These are phyloP conservation scores for Nebria ingens DNA, from an alignment of 1,140 invertebrate species.

Conservation along the genomic window DNA sequence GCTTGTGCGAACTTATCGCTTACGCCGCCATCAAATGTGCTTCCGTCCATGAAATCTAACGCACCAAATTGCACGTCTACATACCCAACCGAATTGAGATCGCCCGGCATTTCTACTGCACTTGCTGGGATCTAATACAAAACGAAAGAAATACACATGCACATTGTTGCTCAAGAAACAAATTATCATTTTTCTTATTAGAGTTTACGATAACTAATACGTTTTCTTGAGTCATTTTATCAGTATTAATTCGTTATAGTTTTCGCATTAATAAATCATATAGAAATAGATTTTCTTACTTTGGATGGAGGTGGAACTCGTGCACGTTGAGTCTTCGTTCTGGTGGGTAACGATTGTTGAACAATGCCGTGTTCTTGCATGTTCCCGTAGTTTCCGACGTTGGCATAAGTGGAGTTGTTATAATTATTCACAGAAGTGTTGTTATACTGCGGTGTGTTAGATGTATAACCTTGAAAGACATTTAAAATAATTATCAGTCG, in stretches of 20 bases:
- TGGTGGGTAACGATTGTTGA: constrained; percentile 38
- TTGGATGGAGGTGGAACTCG: constrained; percentile 84
- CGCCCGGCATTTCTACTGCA: constrained; percentile 92
- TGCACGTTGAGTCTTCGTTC: constrained; percentile 63
- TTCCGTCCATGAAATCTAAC: constrained; percentile 68
- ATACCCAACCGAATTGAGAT: constrained; percentile 62
- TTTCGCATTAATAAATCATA: constrained; percentile 1
- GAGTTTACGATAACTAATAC: too few species aligned
- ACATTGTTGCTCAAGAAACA: too few species aligned
- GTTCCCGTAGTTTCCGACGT: constrained; percentile 7
- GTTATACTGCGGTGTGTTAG: background rate
- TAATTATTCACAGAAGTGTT: background rate
- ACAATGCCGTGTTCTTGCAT: constrained; percentile 25
- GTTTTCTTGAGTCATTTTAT: too few species aligned
- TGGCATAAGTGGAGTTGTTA: constrained; percentile 18
- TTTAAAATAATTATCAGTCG: too few species aligned
- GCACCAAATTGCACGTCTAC: constrained; percentile 91
- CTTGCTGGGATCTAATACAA: constrained; percentile 88
- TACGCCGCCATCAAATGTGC: constrained; percentile 40
- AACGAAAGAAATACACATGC: constrained; percentile 23
- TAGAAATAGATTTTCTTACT: constrained; percentile 33
- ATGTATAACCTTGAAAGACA: background rate
- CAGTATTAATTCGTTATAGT: too few species aligned
- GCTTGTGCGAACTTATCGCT: constrained; percentile 32
- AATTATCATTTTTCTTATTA: too few species aligned